phyloP scores from a whole-genome alignment of 2,113 vertebrate species.

The Triplophysa siluroides region DNA sequence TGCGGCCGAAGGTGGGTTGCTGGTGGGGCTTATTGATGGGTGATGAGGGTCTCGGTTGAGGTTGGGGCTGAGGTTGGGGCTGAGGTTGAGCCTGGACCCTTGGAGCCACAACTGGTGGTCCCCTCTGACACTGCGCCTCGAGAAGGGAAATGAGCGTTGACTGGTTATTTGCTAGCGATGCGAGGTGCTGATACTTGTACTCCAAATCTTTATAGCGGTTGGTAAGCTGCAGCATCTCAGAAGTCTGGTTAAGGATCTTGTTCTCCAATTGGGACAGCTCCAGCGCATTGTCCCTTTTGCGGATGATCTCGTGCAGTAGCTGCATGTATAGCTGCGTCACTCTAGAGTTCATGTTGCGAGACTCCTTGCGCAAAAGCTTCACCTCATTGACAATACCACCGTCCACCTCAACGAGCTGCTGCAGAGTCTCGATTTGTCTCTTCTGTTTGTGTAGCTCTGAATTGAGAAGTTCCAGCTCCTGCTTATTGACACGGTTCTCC shows the following conservation, averaged over 20 bases:
- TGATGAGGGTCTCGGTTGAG: slow-evolving; percentile 70
- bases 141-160: slow-evolving; percentile 86
- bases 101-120: slow-evolving; percentile 65
- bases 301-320: slow-evolving; percentile 95
- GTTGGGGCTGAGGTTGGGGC: slow-evolving; percentile 68
- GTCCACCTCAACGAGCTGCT: slow-evolving; percentile 96
- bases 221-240: slow-evolving; percentile 91
- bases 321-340: slow-evolving; percentile 99
- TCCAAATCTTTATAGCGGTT: slow-evolving; percentile 96
- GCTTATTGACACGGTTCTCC: slow-evolving; percentile 91
- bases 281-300: slow-evolving; percentile 93
- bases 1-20: slow-evolving; percentile 83
- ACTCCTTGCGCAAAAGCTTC: slow-evolving; percentile 95
- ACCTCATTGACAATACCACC: slow-evolving; percentile 97
- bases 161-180: slow-evolving; percentile 91
- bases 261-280: slow-evolving; percentile 96
- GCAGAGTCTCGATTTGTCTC: slow-evolving; percentile 93
- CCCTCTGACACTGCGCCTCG: slow-evolving; percentile 89
- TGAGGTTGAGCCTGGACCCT: slow-evolving; percentile 62
- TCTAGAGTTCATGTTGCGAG: slow-evolving; percentile 97
- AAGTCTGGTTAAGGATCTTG: slow-evolving; percentile 94
- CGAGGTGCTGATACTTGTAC: slow-evolving; percentile 94
- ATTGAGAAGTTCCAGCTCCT: slow-evolving; percentile 92
- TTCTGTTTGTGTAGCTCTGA: slow-evolving; percentile 97
- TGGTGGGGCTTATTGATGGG: slow-evolving; percentile 79